A percentile compares a stretch with the other conserved stretches of the same genome.
Evolutionary conservation across 35 echinoderm and acorn worm species (phyloP).

Genomic region (Lytechinus pictus): DNA sequence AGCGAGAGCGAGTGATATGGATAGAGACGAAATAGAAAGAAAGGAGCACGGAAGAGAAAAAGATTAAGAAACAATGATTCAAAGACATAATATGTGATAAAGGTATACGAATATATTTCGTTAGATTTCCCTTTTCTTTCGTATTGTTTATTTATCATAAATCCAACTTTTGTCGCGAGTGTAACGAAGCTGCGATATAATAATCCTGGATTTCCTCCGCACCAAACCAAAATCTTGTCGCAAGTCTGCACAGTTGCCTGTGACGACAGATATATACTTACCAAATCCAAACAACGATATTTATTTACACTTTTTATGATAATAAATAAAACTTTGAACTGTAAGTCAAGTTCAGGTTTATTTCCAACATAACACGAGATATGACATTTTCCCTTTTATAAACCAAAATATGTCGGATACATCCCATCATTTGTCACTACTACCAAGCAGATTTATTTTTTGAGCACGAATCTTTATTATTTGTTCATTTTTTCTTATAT

Average conservation of each 20-base stretch:
- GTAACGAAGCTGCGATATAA: neutral
- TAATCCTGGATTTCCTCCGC: neutral
- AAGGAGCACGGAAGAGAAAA: neutral
- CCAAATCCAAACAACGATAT: neutral
- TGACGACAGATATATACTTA: neutral
- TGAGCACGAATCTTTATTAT: no score
- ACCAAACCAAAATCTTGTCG: neutral
- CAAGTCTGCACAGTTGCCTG: neutral
- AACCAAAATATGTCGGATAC: no score
- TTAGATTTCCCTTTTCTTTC: neutral
- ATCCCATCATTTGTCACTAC: no score
- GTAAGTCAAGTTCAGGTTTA: no score
- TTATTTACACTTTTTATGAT: neutral
- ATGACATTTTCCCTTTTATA: no score
- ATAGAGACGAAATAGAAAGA: neutral
- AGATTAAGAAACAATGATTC: no score
- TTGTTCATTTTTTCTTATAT: no score
- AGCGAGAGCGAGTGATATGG: neutral
- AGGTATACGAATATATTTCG: no score
- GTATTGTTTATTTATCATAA: neutral
- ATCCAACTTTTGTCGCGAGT: neutral
- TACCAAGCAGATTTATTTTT: no score
- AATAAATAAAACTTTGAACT: no score
- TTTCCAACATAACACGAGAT: no score
- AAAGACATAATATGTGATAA: no score